Conservation (phyloP, 1,140 invertebrate species). For the Halyomorpha halys region DNA sequence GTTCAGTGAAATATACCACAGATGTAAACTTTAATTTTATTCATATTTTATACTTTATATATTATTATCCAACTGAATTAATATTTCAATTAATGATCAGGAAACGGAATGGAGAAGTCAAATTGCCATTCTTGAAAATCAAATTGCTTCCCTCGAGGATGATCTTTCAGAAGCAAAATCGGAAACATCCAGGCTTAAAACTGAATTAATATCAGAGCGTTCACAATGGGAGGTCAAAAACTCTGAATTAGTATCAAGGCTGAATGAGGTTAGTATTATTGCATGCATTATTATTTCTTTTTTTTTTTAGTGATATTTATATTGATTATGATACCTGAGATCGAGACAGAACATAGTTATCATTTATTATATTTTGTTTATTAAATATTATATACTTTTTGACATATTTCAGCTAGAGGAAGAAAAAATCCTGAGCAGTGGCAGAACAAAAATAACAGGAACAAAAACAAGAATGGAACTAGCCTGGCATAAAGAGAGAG, state of each 20-base stretch:
- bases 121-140: constrained; percentile 62
- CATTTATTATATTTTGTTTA: no score
- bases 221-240: constrained; percentile 78
- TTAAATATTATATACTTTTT: not conserved
- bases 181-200: constrained; percentile 74
- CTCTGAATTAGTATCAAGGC: constrained; percentile 77
- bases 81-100: constrained; percentile 33
- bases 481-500: constrained; percentile 90
- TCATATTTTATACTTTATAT: not conserved
- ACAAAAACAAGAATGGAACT: constrained; percentile 80
- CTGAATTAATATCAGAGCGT: constrained; percentile 78
- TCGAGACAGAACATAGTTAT: no score
- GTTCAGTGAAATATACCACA: not conserved
- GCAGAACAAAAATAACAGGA: constrained; percentile 71
- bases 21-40: not conserved
- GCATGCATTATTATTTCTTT: not conserved
- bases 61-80: not conserved
- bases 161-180: constrained; percentile 73
- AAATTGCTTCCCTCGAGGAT: constrained; percentile 75
- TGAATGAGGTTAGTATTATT: constrained; percentile 61
- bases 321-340: no score
- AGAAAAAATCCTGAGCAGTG: constrained; percentile 64
- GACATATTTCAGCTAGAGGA: constrained; percentile 56
- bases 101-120: constrained; percentile 40
- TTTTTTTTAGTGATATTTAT: no score